A percentile compares a stretch with the other conserved stretches of the same genome.
These are phyloP conservation scores for Stigmatopora nigra DNA, from an alignment of 2,113 vertebrate genomes.

Conservation along the genomic window DNA sequence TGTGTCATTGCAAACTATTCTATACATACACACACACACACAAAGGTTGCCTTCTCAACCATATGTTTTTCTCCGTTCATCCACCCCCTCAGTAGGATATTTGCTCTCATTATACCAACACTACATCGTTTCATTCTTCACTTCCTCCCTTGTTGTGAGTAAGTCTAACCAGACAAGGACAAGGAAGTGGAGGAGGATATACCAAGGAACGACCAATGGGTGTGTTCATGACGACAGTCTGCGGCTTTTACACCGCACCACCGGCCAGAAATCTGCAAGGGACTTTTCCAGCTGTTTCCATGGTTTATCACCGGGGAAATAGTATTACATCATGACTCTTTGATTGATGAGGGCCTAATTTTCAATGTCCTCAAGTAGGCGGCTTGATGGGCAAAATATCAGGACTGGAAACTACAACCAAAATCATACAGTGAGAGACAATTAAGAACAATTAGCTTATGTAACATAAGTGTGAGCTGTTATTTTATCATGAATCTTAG, in stretches of 20 bases:
- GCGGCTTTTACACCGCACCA: constrained; percentile 52
- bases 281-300: constrained; percentile 57
- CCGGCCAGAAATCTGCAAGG: constrained; percentile 31
- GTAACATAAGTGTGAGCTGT: constrained; percentile 6
- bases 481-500: constrained; percentile 18
- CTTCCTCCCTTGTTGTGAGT: constrained; percentile 60
- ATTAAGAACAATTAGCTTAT: constrained; percentile 4
- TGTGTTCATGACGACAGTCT: constrained; percentile 57
- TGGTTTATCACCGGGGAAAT: constrained; percentile 49
- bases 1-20: constrained; percentile 49
- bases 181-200: constrained; percentile 43
- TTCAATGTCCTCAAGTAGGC: constrained; percentile 9
- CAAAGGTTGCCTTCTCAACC: constrained; percentile 28
- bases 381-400: neutral
- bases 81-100: constrained; percentile 61
- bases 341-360: constrained; percentile 37
- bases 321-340: constrained; percentile 28
- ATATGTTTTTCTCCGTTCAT: constrained; percentile 43
- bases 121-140: constrained; percentile 26
- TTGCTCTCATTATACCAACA: constrained; percentile 38
- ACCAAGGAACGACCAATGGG: constrained; percentile 53
- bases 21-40: constrained; percentile 14
- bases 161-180: constrained; percentile 55
- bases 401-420: neutral
- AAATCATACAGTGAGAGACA: neutral